A percentile compares a stretch with the other conserved stretches of the same genome.
Conservation (phyloP, 1,140 invertebrate genomes). For the Pemphigus obesinymphae region DNA sequence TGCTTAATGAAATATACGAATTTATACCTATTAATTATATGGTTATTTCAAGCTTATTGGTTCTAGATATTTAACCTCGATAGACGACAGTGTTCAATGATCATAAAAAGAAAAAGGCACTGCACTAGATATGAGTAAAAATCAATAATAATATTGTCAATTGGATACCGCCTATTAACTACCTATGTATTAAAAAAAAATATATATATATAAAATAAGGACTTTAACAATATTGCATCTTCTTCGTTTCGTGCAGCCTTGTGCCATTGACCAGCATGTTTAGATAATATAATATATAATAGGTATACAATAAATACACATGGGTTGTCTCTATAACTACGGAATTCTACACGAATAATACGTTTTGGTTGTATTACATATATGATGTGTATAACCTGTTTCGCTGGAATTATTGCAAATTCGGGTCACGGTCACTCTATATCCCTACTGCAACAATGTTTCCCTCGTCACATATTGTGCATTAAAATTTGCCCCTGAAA, state of each 20-base stretch:
- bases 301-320: neutral
- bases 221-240: neutral
- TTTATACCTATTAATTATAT: neutral
- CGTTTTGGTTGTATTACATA: neutral
- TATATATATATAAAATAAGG: too few relatives aligned
- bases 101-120: constrained; percentile 1
- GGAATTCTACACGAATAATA: neutral
- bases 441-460: neutral
- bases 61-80: neutral
- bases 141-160: neutral
- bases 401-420: constrained; percentile 3
- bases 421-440: constrained; percentile 21
- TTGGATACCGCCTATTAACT: too few relatives aligned
- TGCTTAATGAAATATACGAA: neutral
- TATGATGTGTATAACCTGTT: constrained; percentile 21
- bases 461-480: too few relatives aligned
- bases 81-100: neutral
- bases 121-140: neutral
- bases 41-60: neutral
- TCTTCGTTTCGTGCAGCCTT: neutral
- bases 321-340: neutral
- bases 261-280: neutral
- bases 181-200: too few relatives aligned
- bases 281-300: neutral
- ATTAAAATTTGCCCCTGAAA: neutral